A percentile compares a stretch with the other conserved stretches of the same genome.
Conservation (phyloP, 2,888 invertebrate genomes). For the Drosophila picticornis region DNA sequence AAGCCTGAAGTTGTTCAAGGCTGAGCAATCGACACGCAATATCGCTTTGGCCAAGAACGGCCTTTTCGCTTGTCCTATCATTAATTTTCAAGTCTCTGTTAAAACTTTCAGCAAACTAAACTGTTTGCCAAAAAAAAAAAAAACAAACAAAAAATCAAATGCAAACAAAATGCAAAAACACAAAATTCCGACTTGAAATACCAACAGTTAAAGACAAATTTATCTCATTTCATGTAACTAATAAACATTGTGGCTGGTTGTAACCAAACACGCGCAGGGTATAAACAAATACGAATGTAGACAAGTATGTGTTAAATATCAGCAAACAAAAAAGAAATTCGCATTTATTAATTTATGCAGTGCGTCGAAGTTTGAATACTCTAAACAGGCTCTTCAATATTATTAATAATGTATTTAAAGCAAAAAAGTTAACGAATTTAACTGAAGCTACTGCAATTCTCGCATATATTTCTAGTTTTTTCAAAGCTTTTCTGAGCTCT, state of each 20-base stretch:
- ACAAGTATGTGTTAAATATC: conserved; percentile 10
- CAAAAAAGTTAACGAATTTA: not conserved
- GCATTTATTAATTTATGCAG: not conserved
- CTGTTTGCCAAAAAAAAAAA: conserved; percentile 1
- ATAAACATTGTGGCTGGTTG: conserved; percentile 43
- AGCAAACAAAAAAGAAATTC: conserved; percentile 12
- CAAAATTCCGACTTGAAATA: conserved; percentile 19
- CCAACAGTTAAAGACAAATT: conserved; percentile 49
- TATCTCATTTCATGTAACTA: conserved; percentile 49
- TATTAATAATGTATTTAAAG: not conserved
- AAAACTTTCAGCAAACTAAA: conserved; percentile 2
- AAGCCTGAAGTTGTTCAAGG: not conserved
- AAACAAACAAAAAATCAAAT: not conserved
- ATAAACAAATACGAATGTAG: not conserved
- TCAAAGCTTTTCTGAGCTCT: not conserved
- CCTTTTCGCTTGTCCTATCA: not conserved
- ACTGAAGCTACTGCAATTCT: not conserved
- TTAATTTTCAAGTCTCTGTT: not conserved
- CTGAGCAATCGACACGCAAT: conserved; percentile 6
- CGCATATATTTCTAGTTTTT: not conserved
- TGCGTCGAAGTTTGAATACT: conserved; percentile 18
- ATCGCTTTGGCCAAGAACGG: not conserved
- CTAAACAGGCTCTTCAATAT: not conserved
- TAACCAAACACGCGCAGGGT: conserved; percentile 48
- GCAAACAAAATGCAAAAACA: conserved; percentile 13